These are phyloP conservation scores for Microplitis deprimator DNA, from an alignment of 2,888 invertebrate species.

Conservation along the genomic window DNA sequence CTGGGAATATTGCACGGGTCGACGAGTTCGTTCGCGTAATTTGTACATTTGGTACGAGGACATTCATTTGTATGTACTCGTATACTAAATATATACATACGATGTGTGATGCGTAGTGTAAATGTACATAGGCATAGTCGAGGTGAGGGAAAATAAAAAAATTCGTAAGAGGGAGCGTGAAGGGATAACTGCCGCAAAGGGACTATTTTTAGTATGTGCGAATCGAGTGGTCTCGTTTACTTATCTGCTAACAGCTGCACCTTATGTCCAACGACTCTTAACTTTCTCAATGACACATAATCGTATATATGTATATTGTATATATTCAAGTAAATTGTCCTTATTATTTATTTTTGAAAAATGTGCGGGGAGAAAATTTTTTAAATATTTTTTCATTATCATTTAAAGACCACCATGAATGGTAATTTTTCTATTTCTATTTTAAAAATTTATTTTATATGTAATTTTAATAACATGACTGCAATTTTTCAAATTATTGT, in stretches of 20 bases:
- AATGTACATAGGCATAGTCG: neutral
- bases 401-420: constrained; percentile 20
- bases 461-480: constrained; percentile 10
- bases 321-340: neutral
- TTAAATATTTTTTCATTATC: neutral
- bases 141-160: constrained; percentile 48
- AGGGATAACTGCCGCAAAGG: constrained; percentile 66
- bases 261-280: constrained; percentile 23
- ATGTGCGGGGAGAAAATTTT: neutral
- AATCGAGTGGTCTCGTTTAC: constrained; percentile 65
- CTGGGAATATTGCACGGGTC: constrained; percentile 43
- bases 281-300: constrained; percentile 1
- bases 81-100: constrained; percentile 17
- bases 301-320: neutral
- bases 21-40: constrained; percentile 55
- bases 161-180: constrained; percentile 45
- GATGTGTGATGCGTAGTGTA: constrained; percentile 2
- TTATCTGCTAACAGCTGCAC: constrained; percentile 52
- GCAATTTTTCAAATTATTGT: constrained; percentile 55
- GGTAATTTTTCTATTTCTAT: constrained; percentile 43
- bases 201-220: constrained; percentile 65
- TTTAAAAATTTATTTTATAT: neutral
- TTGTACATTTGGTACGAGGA: constrained; percentile 59
- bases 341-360: neutral
- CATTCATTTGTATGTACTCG: constrained; percentile 1